phyloP scores from a whole-genome alignment of 2,797 vertebrate species.

The Oreochromis grahami region DNA sequence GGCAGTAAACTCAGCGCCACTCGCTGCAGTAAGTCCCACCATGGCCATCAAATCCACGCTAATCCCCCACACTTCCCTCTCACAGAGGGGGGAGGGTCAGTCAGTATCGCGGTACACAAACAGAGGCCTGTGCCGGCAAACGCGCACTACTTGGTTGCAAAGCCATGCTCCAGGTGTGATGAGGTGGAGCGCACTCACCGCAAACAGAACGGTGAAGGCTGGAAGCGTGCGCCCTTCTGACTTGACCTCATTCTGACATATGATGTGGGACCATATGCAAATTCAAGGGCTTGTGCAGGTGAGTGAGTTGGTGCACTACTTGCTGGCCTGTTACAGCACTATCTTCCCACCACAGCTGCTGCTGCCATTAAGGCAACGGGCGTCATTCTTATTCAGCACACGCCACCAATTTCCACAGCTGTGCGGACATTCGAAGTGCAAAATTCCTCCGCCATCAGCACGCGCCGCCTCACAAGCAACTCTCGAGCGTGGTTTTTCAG shows the following conservation, averaged over 20 bases:
- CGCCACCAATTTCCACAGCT: conserved; percentile 23
- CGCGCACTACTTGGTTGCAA: conserved; percentile 16
- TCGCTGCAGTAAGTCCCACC: conserved; percentile 54
- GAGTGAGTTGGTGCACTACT: neutral
- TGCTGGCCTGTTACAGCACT: neutral
- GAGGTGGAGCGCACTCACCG: conserved; percentile 4
- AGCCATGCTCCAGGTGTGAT: conserved; percentile 18
- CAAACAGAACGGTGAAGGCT: neutral
- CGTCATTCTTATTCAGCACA: conserved; percentile 33
- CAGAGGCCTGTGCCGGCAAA: conserved; percentile 2
- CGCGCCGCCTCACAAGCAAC: neutral
- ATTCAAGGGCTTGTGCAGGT: conserved; percentile 7
- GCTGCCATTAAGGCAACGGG: conserved; percentile 31
- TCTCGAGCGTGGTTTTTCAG: neutral
- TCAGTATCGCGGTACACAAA: neutral
- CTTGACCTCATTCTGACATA: conserved; percentile 41
- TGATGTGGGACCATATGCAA: conserved; percentile 28
- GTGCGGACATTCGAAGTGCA: neutral
- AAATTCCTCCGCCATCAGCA: conserved; percentile 3
- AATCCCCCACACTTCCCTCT: conserved; percentile 61
- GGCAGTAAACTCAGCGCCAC: conserved; percentile 35
- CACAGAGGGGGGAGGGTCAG: conserved; percentile 3
- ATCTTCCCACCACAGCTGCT: conserved; percentile 37
- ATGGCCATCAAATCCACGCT: conserved; percentile 69
- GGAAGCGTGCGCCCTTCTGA: neutral